These are phyloP conservation scores for Axinella damicornis DNA, from an alignment of 37 sponge, comb jelly and placozoan genomes.

Conservation along the genomic window DNA sequence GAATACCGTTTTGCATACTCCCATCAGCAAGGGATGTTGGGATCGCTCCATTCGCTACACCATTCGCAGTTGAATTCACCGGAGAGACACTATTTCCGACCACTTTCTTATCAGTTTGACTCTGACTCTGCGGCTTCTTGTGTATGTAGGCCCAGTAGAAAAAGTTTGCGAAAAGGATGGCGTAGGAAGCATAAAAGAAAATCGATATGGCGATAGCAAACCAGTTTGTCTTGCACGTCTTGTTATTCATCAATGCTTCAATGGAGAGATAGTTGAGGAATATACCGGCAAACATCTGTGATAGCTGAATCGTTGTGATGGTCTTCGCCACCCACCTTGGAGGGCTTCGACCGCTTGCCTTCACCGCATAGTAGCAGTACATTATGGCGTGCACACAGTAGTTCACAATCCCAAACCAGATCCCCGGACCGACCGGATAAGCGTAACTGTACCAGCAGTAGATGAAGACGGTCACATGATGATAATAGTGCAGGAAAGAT, in stretches of 20 bases:
- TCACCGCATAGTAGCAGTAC: constrained; percentile 95
- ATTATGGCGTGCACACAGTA: constrained; percentile 88
- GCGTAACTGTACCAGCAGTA: constrained; percentile 89
- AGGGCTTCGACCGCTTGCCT: constrained; percentile 77
- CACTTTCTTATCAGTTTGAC: no score
- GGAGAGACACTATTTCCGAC: neutral
- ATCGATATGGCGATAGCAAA: constrained; percentile 49
- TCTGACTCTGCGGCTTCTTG: constrained; percentile 10
- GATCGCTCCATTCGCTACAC: constrained; percentile 1
- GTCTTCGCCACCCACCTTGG: constrained; percentile 70
- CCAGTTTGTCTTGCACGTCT: constrained; percentile 54
- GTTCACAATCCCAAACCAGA: constrained; percentile 81
- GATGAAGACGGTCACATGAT: constrained; percentile 92
- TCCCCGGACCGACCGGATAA: constrained; percentile 56
- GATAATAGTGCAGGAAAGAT: constrained; percentile 92
- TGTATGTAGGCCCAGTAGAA: constrained; percentile 87
- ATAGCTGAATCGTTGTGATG: constrained; percentile 86
- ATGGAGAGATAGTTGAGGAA: constrained; percentile 51
- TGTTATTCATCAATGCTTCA: constrained; percentile 30
- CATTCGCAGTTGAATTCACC: neutral
- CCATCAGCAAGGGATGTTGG: neutral
- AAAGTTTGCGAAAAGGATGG: constrained; percentile 84
- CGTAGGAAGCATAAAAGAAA: constrained; percentile 81
- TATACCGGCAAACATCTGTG: constrained; percentile 88
- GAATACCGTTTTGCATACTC: no score